Base-by-base conservation (phyloP, 1,140 invertebrate genomes). In the Meloidogyne hapla region DNA sequence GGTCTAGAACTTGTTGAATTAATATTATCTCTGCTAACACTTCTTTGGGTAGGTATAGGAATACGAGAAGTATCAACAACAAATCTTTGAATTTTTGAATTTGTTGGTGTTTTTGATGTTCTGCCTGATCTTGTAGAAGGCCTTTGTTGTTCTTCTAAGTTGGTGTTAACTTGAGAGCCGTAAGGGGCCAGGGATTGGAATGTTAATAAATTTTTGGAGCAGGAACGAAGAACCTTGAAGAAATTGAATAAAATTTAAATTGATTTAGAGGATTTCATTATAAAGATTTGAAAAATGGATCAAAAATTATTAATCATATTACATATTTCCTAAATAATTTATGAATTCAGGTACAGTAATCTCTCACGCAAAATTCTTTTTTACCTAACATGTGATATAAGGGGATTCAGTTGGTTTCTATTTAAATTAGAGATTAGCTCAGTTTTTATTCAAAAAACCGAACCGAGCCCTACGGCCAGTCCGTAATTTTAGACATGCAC, bases 191-290 rank as follows among this genome's bases (percentile, higher is more conserved):
- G 26, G 2, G 61, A 75, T 13, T 70, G 66, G 67, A 87, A 85
- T 26, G 78, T 76, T 15, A 85, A 28, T 40, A 73, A 28, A 28
- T 85, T 85, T 70, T 85, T 81, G 9, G 78, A 79, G 45, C 80
- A 74, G 56, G 87, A 87, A 25, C 84, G 75, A n/a, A 85, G 67
- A 12, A 86, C 76, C 61, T 83, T 82, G 13, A 84, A 84, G 2
- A 64, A 76, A 23, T 81, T 70, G 25, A 45, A 26, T 26, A 42
- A 63, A 12, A 38, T 28, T 13, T 61, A 45, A n/a, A 79, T 56
- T 21, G 64, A 28, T 25, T 40, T 63, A 13, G 13, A 21, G 1
- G 26, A 40, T 8, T 63, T n/a, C n/a, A n/a, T n/a, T n/a, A n/a
- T n/a, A n/a, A n/a, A n/a, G n/a, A n/a, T n/a, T n/a, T n/a, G n/a